These are phyloP conservation scores for Rosalia funebris DNA, from an alignment of 2,888 invertebrate species.

Conservation along the genomic window DNA sequence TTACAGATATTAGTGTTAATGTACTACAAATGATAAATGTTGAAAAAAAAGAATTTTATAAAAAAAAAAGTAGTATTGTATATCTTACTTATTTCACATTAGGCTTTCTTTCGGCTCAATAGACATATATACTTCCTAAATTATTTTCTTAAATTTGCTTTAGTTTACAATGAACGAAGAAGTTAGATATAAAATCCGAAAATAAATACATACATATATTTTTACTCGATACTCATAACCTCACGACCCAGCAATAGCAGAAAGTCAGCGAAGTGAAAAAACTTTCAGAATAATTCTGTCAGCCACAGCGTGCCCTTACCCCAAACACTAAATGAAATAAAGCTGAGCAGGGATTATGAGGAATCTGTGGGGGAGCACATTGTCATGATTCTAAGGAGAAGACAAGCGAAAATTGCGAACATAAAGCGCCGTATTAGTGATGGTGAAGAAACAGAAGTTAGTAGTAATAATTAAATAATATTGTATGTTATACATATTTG, in stretches of 20 bases:
- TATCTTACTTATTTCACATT: too few relatives aligned
- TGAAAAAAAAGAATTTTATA: too few relatives aligned
- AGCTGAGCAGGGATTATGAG: constrained; percentile 1
- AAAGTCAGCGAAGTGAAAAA: constrained; percentile 3
- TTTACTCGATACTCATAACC: constrained; percentile 3
- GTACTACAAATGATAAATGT: too few relatives aligned
- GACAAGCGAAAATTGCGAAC: constrained; percentile 6
- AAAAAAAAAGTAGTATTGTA: too few relatives aligned
- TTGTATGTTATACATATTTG: too few relatives aligned
- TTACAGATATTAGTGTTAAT: too few relatives aligned
- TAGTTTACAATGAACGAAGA: too few relatives aligned
- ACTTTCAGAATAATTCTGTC: neutral
- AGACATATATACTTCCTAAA: too few relatives aligned
- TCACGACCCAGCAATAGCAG: neutral
- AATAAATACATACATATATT: too few relatives aligned
- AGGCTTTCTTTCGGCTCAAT: too few relatives aligned
- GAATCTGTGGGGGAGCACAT: constrained; percentile 3
- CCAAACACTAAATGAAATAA: constrained; percentile 2
- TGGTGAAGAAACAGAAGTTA: neutral
- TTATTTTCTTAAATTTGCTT: too few relatives aligned
- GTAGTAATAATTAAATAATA: constrained; percentile 19
- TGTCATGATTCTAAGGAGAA: constrained; percentile 3
- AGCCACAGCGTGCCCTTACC: neutral
- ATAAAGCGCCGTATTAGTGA: neutral
- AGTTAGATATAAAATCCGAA: too few relatives aligned